Evolutionary conservation across 2,113 vertebrate species (phyloP), one percentile per base, ranked within the genome.

Genomic region (Sardina pilchardus): DNA sequence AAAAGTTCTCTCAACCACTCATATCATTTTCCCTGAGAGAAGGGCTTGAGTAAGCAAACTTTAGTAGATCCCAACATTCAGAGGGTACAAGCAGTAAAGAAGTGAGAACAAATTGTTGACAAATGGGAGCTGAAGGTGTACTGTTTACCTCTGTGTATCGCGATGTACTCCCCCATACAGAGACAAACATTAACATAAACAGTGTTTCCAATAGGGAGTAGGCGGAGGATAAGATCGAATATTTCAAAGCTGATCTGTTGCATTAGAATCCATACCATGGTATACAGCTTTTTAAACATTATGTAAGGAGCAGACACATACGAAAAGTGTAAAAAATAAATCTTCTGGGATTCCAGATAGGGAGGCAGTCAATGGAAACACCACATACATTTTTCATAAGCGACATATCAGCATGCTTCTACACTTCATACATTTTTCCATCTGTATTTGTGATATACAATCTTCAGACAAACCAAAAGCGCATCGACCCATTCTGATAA

Each of bases 311-410:
- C n/a, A n/a, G n/a, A n/a, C n/a, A 1, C 47, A 85, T 83, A 82
- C 21, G 42, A 71, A 12, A 86, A 48, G n/a, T 36, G 75, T 14
- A 59, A 63, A 44, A 83, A 39, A 47, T 53, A 39, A 78, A 78
- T 78, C 71, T 34, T 78, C 43, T 14, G 43, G 48, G 82, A 83
- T 82, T 80, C 71, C 17, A 85, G 44, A 56, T 26, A 82, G 6
- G 81, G 17, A 82, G 21, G 24, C n/a, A 82, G 30, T 24, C 21
- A 45, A 82, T 16, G 81, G 21, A 44, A 47, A 44, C 63, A 67
- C n/a, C 63, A 67, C 48, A 87, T 89, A 36, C 84, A 83, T 88
- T 48, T 87, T 88, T 88, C 82, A 89, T 80, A 82, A 84, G 42
- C 86, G 83, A 39, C 26, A 8, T 85, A 84, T 81, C 36, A 63